Evolutionary conservation across 2,797 vertebrate species (phyloP).

Genomic region (Myotis myotis): DNA sequence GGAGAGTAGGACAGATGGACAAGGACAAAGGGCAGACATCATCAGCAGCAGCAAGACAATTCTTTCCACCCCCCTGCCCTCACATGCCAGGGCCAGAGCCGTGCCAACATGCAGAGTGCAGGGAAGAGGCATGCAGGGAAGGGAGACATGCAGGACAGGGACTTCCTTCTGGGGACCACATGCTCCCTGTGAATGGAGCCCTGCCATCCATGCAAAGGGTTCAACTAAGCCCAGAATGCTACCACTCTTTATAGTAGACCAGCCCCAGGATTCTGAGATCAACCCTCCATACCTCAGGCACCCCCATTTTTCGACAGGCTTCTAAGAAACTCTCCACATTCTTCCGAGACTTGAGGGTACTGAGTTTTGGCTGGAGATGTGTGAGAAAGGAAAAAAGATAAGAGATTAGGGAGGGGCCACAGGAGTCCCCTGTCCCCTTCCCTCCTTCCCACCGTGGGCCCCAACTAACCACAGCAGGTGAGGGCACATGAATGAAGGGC

Average conservation of each 20-base stretch:
- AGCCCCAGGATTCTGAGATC: not conserved
- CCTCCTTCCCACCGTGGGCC: not conserved
- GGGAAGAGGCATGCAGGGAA: not conserved
- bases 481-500: conserved; percentile 92
- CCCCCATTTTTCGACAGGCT: conserved; percentile 91
- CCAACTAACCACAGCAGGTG: conserved; percentile 92
- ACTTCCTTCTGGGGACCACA: not conserved
- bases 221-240: not conserved
- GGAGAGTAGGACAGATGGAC: conserved; percentile 53
- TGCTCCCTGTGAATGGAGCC: not conserved
- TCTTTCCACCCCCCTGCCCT: conserved; percentile 42
- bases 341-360: conserved; percentile 88
- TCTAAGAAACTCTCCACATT: conserved; percentile 93
- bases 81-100: not conserved
- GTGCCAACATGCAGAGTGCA: not conserved
- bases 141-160: not conserved
- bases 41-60: conserved; percentile 41
- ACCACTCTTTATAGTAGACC: not conserved
- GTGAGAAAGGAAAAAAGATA: not conserved
- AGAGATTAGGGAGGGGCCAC: not conserved
- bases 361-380: conserved; percentile 90
- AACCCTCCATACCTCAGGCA: conserved; percentile 88
- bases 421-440: not conserved
- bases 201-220: not conserved
- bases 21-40: conserved; percentile 52